Evolutionary conservation across 2,888 invertebrate genomes (phyloP).

Genomic region (Esperia sulphurella): DNA sequence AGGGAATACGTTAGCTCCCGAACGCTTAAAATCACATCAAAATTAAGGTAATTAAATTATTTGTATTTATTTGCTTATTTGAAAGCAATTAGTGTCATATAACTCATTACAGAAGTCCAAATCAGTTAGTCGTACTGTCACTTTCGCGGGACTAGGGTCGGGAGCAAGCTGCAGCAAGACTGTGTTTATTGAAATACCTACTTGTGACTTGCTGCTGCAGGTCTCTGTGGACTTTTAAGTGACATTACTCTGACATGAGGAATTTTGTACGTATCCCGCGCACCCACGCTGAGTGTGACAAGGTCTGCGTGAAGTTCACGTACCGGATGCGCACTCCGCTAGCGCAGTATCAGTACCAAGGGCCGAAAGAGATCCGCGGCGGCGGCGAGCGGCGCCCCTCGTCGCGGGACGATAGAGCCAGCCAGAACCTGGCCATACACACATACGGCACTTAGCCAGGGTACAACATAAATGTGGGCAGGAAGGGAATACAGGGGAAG

Average conservation of each 20-base stretch:
- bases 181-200: too few species aligned
- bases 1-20: too few species aligned
- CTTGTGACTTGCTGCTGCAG: too few species aligned
- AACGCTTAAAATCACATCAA: too few species aligned
- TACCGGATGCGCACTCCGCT: constrained; percentile 29
- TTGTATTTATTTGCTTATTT: too few species aligned
- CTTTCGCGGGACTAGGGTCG: too few species aligned
- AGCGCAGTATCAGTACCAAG: constrained; percentile 59
- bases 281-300: neutral
- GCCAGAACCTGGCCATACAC: constrained; percentile 53
- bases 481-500: neutral
- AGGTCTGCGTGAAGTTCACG: constrained; percentile 11
- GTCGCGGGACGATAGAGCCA: constrained; percentile 58
- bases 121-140: too few species aligned
- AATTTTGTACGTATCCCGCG: neutral
- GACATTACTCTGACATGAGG: neutral
- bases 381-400: constrained; percentile 59
- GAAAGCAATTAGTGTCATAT: too few species aligned
- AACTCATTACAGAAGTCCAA: too few species aligned
- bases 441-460: neutral
- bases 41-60: too few species aligned
- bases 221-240: too few species aligned
- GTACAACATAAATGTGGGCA: neutral
- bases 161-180: too few species aligned
- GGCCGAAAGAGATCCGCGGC: constrained; percentile 75